Conservation (phyloP, 1,140 invertebrate species). For the Drosophila pallidifrons region DNA sequence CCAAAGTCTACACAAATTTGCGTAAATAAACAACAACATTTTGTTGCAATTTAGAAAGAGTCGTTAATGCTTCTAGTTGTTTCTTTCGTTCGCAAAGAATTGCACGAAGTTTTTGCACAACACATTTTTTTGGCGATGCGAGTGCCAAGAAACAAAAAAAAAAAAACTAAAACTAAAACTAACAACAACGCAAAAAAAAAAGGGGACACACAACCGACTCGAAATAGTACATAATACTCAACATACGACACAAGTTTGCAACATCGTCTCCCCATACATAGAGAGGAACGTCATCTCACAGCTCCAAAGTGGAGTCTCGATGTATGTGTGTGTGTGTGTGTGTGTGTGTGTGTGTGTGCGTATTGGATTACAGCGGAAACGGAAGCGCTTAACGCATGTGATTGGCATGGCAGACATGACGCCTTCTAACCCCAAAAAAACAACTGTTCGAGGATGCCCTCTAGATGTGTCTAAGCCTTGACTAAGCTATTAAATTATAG, state of each 20-base stretch:
- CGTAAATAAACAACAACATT: constrained; percentile 78
- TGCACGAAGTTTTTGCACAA: constrained; percentile 45
- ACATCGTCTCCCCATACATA: too few relatives aligned
- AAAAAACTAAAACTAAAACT: background rate
- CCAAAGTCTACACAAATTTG: constrained; percentile 80
- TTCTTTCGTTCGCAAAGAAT: constrained; percentile 2
- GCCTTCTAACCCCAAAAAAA: background rate
- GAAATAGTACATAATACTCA: constrained; percentile 1
- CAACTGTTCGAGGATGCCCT: background rate
- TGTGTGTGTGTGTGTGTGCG: background rate
- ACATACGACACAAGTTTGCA: background rate
- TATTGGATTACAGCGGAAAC: constrained; percentile 51
- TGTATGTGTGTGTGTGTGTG: background rate
- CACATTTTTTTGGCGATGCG: constrained; percentile 11
- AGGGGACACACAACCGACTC: background rate
- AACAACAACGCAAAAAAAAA: too few relatives aligned
- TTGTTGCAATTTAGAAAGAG: constrained; percentile 72
- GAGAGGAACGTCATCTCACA: background rate
- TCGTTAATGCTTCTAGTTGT: constrained; percentile 53
- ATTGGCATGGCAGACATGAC: constrained; percentile 29
- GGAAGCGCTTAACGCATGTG: constrained; percentile 32
- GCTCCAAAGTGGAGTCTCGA: constrained; percentile 4
- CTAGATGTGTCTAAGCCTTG: background rate
- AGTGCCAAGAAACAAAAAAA: constrained; percentile 48
- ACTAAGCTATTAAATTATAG: background rate